Base-by-base conservation (phyloP, 2,888 invertebrate species). In the Tenodera sinensis region DNA sequence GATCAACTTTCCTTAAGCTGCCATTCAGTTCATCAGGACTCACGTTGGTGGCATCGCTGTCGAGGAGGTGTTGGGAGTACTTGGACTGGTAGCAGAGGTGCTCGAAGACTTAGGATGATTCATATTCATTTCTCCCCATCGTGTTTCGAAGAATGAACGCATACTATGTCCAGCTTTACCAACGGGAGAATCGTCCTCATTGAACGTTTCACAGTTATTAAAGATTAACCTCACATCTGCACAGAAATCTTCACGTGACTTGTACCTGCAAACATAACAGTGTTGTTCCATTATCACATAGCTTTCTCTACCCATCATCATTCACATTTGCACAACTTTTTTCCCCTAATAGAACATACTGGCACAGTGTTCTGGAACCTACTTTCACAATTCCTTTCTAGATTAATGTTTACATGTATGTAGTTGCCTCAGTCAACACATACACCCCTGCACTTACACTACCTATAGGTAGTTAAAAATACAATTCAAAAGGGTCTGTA, bases 161-260 rank as follows among this genome's bases (percentile, higher is more conserved):
- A 99, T 97, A 92, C 96, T 96, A 93, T 98, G 98, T 0, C 99
- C 99, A 25, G 99, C 99, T 92, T 98, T 97, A 3, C 99, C 99
- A 84, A 99, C 99, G 0, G 98, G 98, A 91, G 98, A 98, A 94
- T 99, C 98, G 93, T 99, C 99, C 93, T 99, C 99, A 93, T 99
- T 99, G 94, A 99, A 99, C 89, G 97, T 97, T 93, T 98, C 98
- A 93, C 99, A 99, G 94, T 99, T 99, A 94, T 97, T 97, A 94
- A 99, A 99, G 92, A 99, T 98, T 91, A 98, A 96, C 14, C 98
- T 96, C 28, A 98, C 97, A 94, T 99, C 99, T 3, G 96, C 95
- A 90, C 97, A 97, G 94, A 99, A 99, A 91, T 99, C 98, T 91
- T 98, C 98, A 90, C 97, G 96, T 91, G 96, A 96, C 94, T 98